Evolutionary conservation across 2,888 invertebrate species (phyloP).

Genomic region (Lissocephala sabroskyi): DNA sequence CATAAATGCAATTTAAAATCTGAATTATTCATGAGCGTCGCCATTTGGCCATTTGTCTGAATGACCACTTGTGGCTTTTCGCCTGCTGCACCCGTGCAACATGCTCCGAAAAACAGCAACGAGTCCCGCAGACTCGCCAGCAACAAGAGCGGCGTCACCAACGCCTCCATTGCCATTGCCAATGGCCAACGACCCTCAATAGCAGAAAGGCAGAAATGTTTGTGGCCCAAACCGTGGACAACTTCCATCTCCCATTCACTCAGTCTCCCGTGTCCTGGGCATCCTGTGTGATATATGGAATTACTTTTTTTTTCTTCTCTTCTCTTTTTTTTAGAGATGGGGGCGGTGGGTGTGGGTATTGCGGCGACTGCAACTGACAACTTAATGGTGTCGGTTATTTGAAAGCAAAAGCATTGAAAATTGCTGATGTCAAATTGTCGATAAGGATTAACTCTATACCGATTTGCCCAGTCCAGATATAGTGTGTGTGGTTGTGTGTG

Average conservation of each 20-base stretch:
- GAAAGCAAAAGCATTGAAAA: slow-evolving; percentile 65
- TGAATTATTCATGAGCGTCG: slow-evolving; percentile 62
- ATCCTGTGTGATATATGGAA: neutral
- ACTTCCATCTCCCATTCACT: slow-evolving; percentile 1
- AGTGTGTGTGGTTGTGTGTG: slow-evolving; percentile 10
- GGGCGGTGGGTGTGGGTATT: slow-evolving; percentile 8
- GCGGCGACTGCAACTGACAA: slow-evolving; percentile 53
- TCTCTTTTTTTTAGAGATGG: no score
- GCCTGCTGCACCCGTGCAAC: slow-evolving; percentile 17
- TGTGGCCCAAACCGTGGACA: no score
- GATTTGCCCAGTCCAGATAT: slow-evolving; percentile 17
- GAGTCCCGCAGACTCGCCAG: neutral
- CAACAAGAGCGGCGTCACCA: neutral
- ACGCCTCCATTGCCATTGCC: neutral
- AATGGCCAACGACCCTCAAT: neutral
- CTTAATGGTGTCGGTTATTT: slow-evolving; percentile 62
- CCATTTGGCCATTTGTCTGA: slow-evolving; percentile 66
- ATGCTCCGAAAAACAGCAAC: no score
- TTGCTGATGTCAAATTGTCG: slow-evolving; percentile 63
- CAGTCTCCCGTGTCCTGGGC: neutral
- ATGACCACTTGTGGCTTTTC: slow-evolving; percentile 64
- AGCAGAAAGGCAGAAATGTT: neutral
- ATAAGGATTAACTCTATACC: slow-evolving; percentile 64
- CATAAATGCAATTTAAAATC: slow-evolving; percentile 65
- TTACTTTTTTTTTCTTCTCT: slow-evolving; percentile 11